Evolutionary conservation across 2,888 invertebrate genomes (phyloP).

Genomic region (Brachyptera putata): DNA sequence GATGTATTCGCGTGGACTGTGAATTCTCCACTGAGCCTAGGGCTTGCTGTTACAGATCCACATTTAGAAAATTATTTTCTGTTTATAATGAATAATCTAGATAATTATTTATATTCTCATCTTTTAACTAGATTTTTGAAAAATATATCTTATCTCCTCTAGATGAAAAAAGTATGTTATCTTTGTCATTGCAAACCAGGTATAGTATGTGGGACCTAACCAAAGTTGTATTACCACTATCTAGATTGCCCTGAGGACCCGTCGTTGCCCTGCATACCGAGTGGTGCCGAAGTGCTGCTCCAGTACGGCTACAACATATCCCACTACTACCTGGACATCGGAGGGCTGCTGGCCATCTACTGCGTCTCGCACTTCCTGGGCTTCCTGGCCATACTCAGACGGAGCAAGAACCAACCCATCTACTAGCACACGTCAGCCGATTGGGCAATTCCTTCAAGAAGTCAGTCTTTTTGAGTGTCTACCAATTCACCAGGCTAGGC

Average conservation of each 20-base stretch:
- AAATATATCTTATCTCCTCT: neutral
- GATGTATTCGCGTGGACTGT: too few species aligned
- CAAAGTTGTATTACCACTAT: constrained; percentile 31
- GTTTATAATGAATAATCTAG: too few species aligned
- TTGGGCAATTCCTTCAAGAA: too few species aligned
- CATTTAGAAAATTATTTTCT: too few species aligned
- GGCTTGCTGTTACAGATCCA: too few species aligned
- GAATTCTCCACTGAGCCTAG: too few species aligned
- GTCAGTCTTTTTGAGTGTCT: too few species aligned
- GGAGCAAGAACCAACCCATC: constrained; percentile 38
- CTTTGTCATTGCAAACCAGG: too few species aligned
- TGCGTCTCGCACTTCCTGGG: constrained; percentile 44
- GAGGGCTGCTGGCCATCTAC: constrained; percentile 43
- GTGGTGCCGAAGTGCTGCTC: constrained; percentile 59
- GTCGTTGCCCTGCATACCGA: constrained; percentile 60
- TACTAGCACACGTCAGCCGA: too few species aligned
- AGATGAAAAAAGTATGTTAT: too few species aligned
- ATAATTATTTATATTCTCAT: too few species aligned
- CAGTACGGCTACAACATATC: constrained; percentile 51
- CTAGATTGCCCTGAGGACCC: constrained; percentile 55
- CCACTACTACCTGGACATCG: constrained; percentile 44
- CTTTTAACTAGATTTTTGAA: neutral
- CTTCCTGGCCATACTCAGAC: constrained; percentile 43
- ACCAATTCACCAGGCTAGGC: too few species aligned
- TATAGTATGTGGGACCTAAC: neutral